These are phyloP conservation scores for Triplophysa yarkandensis DNA, from an alignment of 2,797 vertebrate species.

Conservation along the genomic window DNA sequence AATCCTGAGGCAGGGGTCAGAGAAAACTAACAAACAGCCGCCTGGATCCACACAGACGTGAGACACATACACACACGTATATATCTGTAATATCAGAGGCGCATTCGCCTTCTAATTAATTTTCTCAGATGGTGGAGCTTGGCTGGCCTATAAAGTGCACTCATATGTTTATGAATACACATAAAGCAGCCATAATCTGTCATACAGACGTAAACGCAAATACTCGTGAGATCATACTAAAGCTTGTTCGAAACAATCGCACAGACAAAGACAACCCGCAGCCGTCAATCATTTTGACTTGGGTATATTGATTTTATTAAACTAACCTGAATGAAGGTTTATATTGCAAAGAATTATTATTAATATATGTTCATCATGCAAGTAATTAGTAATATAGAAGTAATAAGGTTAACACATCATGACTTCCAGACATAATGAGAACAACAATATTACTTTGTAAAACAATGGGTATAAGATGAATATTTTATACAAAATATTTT, in stretches of 20 bases:
- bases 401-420: background rate
- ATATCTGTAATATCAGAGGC: conserved; percentile 31
- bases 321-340: background rate
- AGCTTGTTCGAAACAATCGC: conserved; percentile 16
- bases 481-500: no score
- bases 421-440: background rate
- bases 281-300: background rate
- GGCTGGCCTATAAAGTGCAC: conserved; percentile 16
- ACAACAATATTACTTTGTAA: background rate
- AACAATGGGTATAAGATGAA: background rate
- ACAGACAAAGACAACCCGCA: conserved; percentile 20
- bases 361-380: background rate
- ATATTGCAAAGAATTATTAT: background rate
- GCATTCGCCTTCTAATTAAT: conserved; percentile 50
- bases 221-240: conserved; percentile 14
- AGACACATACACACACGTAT: conserved; percentile 32
- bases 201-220: conserved; percentile 8
- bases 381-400: background rate
- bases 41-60: conserved; percentile 25
- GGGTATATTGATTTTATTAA: background rate
- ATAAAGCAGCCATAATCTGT: conserved; percentile 20
- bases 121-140: conserved; percentile 34
- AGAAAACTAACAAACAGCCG: conserved; percentile 49
- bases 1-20: conserved; percentile 51
- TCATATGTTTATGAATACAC: conserved; percentile 35